Conservation (phyloP, 2,797 vertebrate species). For the Meda fulgida region DNA sequence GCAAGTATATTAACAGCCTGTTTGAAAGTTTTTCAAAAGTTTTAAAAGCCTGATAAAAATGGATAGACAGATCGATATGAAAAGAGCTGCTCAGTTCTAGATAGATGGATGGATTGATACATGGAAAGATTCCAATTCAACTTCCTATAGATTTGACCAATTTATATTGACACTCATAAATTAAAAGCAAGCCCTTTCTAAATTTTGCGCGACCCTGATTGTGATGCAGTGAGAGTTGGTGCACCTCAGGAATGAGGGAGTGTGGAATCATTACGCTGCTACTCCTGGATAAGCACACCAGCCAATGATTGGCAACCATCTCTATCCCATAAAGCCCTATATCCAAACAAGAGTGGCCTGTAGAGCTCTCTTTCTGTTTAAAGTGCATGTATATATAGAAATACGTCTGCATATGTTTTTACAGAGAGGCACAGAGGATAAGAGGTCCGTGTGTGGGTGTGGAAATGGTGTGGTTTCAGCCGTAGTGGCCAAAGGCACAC, state of each 20-base stretch:
- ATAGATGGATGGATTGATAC: neutral
- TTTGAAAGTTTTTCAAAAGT: neutral
- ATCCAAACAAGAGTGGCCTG: constrained; percentile 53
- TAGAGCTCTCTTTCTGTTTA: constrained; percentile 58
- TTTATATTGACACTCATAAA: too few relatives aligned
- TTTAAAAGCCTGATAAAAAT: neutral
- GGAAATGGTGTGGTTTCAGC: constrained; percentile 76
- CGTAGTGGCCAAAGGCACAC: constrained; percentile 65
- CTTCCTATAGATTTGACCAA: neutral
- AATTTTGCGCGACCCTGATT: too few relatives aligned
- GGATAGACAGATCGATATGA: neutral
- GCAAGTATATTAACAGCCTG: neutral
- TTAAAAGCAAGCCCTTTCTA: neutral
- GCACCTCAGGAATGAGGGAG: constrained; percentile 8
- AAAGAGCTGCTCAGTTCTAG: too few relatives aligned
- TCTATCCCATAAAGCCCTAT: constrained; percentile 43
- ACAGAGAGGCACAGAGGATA: constrained; percentile 61
- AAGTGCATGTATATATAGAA: constrained; percentile 62
- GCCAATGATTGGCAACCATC: constrained; percentile 46
- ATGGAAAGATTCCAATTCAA: neutral
- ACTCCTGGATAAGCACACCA: constrained; percentile 31
- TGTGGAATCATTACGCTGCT: neutral
- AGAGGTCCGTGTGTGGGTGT: constrained; percentile 66
- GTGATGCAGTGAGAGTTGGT: neutral
- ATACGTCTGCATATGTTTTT: constrained; percentile 58